Evolutionary conservation across 2,113 vertebrate genomes (phyloP), one percentile per base, ranked within the genome.

Genomic region (Chionomys nivalis): DNA sequence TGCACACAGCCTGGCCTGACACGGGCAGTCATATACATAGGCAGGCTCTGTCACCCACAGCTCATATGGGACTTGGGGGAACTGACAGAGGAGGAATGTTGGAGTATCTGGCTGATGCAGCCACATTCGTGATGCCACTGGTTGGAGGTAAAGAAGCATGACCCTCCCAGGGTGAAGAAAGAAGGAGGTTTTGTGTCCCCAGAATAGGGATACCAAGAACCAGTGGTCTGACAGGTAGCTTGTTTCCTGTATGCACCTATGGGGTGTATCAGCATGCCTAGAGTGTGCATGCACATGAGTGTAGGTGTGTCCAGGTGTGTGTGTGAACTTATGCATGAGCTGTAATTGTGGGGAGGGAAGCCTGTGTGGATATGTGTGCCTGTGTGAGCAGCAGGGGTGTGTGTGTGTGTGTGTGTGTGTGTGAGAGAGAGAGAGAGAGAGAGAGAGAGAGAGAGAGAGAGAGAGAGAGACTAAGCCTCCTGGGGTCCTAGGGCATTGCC

Each of bases 201-300:
- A 16, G 82, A n/a, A 72, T 49, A 24, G 17, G 33, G 5, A 1
- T 28, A 9, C 44, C 2, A 61, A 49, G 61, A 28, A 11, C 28
- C 0, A 5, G 76, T 42, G 44, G 10, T 23, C 2, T 16, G 1
- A 7, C 0, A 1, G 87, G 14, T 0, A 0, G 2, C 49, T 52
- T 26, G 28, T 12, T 93, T 0, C 16, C 68, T 0, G 0, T 13
- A 2, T 26, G 31, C 47, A 75, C 26, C 42, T 17, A 26, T 5
- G 17, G 13, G 47, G 65, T 11, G 4, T 58, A 42, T 21, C 55
- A 76, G 72, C 0, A 0, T 21, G 65, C 11, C 36, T 19, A 31
- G n/a, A 2, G 9, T 10, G 2, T 8, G 8, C 9, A 13, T 36
- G 19, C 10, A 19, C 0, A 1, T 0, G 6, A 5, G 28, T 44